Percentiles rank a stretch among this genome's conserved stretches.
These are phyloP conservation scores for Phragmatobia fuliginosa DNA, from an alignment of 2,888 invertebrate genomes.

Conservation along the genomic window DNA sequence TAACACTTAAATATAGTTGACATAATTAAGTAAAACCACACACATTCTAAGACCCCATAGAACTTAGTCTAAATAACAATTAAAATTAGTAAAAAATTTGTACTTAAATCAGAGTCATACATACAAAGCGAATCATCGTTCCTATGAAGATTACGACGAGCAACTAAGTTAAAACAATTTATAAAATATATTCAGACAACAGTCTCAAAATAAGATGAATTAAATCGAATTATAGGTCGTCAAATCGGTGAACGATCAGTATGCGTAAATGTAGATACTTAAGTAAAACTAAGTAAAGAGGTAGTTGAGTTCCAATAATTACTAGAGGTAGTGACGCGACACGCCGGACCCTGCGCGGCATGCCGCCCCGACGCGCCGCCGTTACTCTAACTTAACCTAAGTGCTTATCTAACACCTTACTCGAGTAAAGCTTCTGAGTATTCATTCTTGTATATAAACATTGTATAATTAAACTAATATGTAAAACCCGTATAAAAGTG, in stretches of 20 bases:
- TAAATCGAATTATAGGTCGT: constrained; percentile 73
- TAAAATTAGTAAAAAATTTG: constrained; percentile 85
- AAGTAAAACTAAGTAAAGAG: constrained; percentile 84
- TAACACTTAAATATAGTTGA: constrained; percentile 63
- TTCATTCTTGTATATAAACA: constrained; percentile 84
- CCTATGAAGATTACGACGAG: constrained; percentile 66
- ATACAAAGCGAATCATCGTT: constrained; percentile 69
- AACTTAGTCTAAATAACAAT: constrained; percentile 83
- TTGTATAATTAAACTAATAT: constrained; percentile 87
- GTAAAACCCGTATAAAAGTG: constrained; percentile 87
- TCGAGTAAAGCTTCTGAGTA: constrained; percentile 87
- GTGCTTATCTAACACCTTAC: constrained; percentile 81
- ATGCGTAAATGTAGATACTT: constrained; percentile 60
- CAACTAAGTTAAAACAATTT: constrained; percentile 81
- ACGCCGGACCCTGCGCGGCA: constrained; percentile 54
- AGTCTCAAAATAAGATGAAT: constrained; percentile 77
- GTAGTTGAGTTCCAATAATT: constrained; percentile 84
- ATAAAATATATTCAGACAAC: constrained; percentile 85
- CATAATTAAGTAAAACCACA: constrained; percentile 65
- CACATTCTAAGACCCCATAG: constrained; percentile 66
- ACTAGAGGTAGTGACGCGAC: constrained; percentile 75
- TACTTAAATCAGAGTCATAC: constrained; percentile 85
- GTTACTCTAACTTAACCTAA: constrained; percentile 71
- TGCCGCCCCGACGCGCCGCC: constrained; percentile 65
- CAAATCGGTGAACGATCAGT: constrained; percentile 74